Base-by-base conservation (phyloP, 2,797 vertebrate species). In the Cyclura pinguis region DNA sequence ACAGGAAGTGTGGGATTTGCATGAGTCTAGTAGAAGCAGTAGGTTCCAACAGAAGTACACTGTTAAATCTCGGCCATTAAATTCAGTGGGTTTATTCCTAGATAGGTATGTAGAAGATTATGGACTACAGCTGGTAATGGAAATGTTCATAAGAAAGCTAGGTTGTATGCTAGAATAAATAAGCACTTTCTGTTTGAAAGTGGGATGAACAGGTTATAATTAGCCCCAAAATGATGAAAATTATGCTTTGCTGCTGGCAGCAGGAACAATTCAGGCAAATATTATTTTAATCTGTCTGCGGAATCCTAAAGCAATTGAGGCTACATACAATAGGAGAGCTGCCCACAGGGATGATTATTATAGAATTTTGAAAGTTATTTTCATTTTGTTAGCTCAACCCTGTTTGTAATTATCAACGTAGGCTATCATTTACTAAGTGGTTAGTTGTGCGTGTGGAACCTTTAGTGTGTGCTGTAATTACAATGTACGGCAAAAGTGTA, bases 391-490 rank as follows among this genome's bases (percentile, higher is more conserved):
- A 93, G 92, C 91, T 93, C 73, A 90, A 78, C 22, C 87, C 86
- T 91, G 47, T 94, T 91, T 95, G 88, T 94, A 95, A 95, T 96
- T 96, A 95, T 92, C 92, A 92, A 55, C 35, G 12, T 6, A 95
- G 72, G 74, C 90, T 95, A 94, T 95, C 74, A 94, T 95, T 94
- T 96, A 59, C 83, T 92, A 93, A 96, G 89, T 94, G 85, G 87
- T 93, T 93, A 93, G 82, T 88, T 95, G 92, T 89, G 93, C 0
- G 0, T 88, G 80, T 4, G 27, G 94, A 88, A 95, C 92, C 94
- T 94, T 95, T 93, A 91, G 95, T 84, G 91, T 87, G 67, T 80
- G 93, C 67, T 89, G 62, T 92, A 96, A 95, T 96, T 95, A 91
- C 91, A 90, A 83, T 86, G 89, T 85, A 88, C 62, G 88, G 89